A percentile compares a stretch with the other conserved stretches of the same genome.
phyloP scores from a whole-genome alignment of 1,140 invertebrate species.

The Riptortus pedestris region DNA sequence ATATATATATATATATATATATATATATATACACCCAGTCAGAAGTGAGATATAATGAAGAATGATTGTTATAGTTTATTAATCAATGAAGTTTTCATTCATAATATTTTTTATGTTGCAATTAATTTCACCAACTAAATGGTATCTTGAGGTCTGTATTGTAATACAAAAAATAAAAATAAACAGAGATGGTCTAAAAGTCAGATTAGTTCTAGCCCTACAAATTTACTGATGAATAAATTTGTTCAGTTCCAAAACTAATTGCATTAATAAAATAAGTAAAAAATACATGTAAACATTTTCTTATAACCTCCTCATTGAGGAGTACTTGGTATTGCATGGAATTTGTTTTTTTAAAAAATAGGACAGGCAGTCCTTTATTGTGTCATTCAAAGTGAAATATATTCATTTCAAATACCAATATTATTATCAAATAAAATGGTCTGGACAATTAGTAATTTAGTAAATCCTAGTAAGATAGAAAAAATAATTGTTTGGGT shows the following conservation, averaged over 20 bases:
- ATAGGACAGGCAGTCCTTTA: too few relatives aligned
- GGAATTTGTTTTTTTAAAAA: too few relatives aligned
- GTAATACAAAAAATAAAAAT: not conserved
- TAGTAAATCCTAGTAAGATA: too few relatives aligned
- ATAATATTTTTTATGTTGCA: not conserved
- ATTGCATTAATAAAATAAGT: not conserved
- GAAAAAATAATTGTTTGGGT: too few relatives aligned
- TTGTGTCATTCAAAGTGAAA: too few relatives aligned
- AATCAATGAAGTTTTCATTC: not conserved
- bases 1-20: too few relatives aligned
- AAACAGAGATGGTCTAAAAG: not conserved
- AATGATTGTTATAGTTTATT: constrained; percentile 20
- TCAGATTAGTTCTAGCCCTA: not conserved
- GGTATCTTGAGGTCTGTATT: not conserved
- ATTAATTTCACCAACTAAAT: not conserved
- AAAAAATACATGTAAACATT: not conserved
- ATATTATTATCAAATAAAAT: too few relatives aligned
- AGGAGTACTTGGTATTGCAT: not conserved
- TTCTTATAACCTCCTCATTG: not conserved
- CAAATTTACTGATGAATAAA: not conserved
- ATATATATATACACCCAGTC: constrained; percentile 29
- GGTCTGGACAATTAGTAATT: too few relatives aligned
- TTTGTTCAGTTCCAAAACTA: not conserved
- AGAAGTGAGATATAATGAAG: constrained; percentile 35
- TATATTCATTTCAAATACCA: too few relatives aligned